Conservation (phyloP, 2,888 invertebrate genomes). For the Synergus itoensis region DNA sequence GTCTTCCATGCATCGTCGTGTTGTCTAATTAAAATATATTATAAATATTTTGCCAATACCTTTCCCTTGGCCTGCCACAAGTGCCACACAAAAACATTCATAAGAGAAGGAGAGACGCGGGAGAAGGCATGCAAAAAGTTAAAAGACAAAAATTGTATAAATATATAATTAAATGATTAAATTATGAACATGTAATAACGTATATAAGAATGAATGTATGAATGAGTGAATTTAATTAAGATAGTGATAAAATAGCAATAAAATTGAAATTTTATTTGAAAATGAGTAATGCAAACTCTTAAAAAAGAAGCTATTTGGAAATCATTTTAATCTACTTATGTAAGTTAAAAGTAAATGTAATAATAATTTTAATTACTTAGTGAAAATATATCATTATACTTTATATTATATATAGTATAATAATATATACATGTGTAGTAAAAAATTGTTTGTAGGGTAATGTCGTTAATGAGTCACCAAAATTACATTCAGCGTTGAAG, state of each 20-base stretch:
- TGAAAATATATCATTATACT: neutral
- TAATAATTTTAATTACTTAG: neutral
- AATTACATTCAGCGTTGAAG: too few relatives aligned
- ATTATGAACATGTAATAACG: constrained; percentile 46
- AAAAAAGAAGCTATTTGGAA: constrained; percentile 35
- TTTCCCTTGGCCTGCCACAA: constrained; percentile 85
- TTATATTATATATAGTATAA: neutral
- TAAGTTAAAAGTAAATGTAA: neutral
- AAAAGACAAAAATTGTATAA: constrained; percentile 75
- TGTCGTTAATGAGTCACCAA: too few relatives aligned
- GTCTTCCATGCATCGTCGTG: constrained; percentile 49
- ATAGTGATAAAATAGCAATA: constrained; percentile 25
- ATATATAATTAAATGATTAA: constrained; percentile 56
- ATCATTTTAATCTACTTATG: constrained; percentile 44
- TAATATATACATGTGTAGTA: neutral
- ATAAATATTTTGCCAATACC: constrained; percentile 80
- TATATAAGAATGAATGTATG: constrained; percentile 48
- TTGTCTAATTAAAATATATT: constrained; percentile 75
- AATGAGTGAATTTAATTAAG: constrained; percentile 14
- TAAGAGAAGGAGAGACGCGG: constrained; percentile 84
- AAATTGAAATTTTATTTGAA: constrained; percentile 44
- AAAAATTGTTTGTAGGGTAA: too few relatives aligned
- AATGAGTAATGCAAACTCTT: constrained; percentile 34
- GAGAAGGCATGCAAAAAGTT: constrained; percentile 83
- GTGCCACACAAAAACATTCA: constrained; percentile 87